phyloP scores from a whole-genome alignment of 2,113 vertebrate species.

The Columba livia region DNA sequence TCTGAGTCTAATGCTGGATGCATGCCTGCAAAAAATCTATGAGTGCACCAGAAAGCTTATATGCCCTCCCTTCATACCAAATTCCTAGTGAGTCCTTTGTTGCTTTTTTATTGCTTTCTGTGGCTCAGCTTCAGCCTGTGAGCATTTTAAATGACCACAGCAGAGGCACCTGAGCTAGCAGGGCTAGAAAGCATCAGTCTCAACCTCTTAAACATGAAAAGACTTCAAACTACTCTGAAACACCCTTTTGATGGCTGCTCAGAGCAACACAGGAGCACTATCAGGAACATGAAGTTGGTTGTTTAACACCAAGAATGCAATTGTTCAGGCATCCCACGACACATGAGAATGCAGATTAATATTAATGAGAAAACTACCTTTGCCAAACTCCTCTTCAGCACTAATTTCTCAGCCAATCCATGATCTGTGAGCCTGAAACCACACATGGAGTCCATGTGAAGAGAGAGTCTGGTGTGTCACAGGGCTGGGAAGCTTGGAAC shows the following conservation, averaged over 20 bases:
- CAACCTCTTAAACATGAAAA: not conserved
- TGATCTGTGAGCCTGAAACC: not conserved
- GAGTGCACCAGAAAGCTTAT: not conserved
- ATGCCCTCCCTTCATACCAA: not conserved
- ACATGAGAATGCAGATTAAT: not conserved
- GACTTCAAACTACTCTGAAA: not conserved
- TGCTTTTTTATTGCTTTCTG: not conserved
- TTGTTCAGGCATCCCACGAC: not conserved
- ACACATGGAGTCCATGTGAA: not conserved
- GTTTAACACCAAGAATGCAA: not conserved
- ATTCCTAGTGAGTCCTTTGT: not conserved
- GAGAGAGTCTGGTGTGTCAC: not conserved
- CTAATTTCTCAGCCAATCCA: not conserved
- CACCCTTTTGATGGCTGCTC: not conserved
- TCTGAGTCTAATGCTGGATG: slow-evolving; percentile 17
- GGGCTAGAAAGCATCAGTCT: not conserved
- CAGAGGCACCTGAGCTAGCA: not conserved
- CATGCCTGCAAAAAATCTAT: slow-evolving; percentile 23
- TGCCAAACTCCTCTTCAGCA: not conserved
- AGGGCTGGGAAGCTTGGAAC: not conserved
- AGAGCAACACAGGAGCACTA: not conserved
- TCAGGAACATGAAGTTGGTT: not conserved
- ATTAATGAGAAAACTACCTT: not conserved
- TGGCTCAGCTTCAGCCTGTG: not conserved
- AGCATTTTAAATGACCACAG: not conserved